Conservation (phyloP, 2,888 invertebrate genomes). For the Hydropsyche betteni region DNA sequence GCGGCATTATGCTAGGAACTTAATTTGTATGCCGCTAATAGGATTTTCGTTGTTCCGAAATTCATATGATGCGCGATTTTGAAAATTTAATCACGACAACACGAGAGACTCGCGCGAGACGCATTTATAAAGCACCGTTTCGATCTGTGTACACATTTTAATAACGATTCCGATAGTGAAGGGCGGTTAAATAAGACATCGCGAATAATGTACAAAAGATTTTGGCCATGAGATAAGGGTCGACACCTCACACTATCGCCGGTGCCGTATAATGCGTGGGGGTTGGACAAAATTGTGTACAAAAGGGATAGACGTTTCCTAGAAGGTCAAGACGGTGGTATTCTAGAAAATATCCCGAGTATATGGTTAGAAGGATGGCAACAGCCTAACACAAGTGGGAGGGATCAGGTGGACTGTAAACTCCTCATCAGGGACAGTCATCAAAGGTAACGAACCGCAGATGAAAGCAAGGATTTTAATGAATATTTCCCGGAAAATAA, state of each 20-base stretch:
- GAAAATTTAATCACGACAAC: too few species aligned
- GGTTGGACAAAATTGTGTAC: constrained; percentile 6
- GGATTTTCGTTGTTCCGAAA: not conserved
- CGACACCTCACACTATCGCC: too few species aligned
- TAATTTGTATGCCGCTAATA: constrained; percentile 8
- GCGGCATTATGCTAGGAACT: not conserved
- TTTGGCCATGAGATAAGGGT: too few species aligned
- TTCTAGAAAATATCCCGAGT: not conserved
- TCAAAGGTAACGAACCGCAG: constrained; percentile 26
- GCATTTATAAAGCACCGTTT: too few species aligned
- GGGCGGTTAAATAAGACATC: too few species aligned
- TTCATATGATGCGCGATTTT: not conserved
- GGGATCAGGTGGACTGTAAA: constrained; percentile 5
- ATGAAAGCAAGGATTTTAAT: constrained; percentile 14
- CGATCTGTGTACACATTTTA: too few species aligned
- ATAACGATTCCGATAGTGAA: too few species aligned
- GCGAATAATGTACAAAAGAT: too few species aligned
- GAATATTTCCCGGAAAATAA: constrained; percentile 4
- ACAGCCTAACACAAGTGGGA: not conserved
- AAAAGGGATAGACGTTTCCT: constrained; percentile 13
- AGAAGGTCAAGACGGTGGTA: constrained; percentile 22
- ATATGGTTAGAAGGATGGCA: not conserved
- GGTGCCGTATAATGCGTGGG: not conserved
- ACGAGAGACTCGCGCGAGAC: too few species aligned
- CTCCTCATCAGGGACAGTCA: constrained; percentile 27